A percentile compares a stretch with the other conserved stretches of the same genome.
phyloP scores from a whole-genome alignment of 2,797 vertebrate genomes.

The Falco peregrinus region DNA sequence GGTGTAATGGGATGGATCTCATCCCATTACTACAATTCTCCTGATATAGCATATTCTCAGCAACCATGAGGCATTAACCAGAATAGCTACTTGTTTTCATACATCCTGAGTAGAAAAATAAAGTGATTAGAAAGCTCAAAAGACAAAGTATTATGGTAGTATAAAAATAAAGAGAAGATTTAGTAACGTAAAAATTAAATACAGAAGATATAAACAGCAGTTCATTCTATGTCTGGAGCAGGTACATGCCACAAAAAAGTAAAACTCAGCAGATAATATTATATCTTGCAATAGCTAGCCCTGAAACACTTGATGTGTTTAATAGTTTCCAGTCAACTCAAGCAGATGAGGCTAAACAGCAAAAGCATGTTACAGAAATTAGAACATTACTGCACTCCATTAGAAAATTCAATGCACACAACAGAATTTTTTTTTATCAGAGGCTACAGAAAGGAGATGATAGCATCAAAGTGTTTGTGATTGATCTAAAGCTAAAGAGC shows the following conservation, averaged over 20 bases:
- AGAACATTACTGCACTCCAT: neutral
- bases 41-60: neutral
- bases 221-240: neutral
- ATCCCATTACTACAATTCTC: neutral
- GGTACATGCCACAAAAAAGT: neutral
- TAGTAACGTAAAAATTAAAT: neutral
- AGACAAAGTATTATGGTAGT: neutral
- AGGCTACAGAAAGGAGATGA: neutral
- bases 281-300: neutral
- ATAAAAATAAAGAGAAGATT: neutral
- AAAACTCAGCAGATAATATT: neutral
- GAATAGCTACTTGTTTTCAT: neutral
- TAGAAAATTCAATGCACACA: neutral
- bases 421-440: neutral
- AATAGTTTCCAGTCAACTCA: neutral
- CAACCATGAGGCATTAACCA: neutral
- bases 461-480: slow-evolving; percentile 8
- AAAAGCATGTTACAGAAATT: neutral
- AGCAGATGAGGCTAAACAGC: neutral
- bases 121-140: neutral
- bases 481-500: slow-evolving; percentile 12
- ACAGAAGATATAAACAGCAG: neutral
- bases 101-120: neutral
- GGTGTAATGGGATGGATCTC: neutral
- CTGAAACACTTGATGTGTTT: neutral